phyloP scores from a whole-genome alignment of 2,888 invertebrate species.

The Elegia similella region DNA sequence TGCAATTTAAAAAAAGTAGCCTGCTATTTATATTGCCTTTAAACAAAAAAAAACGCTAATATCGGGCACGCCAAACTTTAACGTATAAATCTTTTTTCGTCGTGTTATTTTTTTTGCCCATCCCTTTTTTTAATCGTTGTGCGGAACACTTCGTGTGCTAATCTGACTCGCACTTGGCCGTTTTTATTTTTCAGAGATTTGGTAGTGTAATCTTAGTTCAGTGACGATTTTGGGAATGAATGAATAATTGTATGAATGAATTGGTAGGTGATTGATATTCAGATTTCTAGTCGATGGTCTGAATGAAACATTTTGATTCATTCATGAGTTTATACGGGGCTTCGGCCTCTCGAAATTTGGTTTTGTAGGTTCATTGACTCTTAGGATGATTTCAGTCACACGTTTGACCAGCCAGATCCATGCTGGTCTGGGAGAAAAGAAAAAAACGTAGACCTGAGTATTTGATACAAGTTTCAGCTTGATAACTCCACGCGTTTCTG shows the following conservation, averaged over 20 bases:
- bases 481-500: too few species aligned
- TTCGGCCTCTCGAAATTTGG: not conserved
- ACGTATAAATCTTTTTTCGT: not conserved
- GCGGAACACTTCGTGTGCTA: slow-evolving; percentile 14
- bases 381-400: too few species aligned
- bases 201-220: not conserved
- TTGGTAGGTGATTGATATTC: not conserved
- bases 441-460: too few species aligned
- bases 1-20: too few species aligned
- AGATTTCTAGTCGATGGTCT: not conserved
- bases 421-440: too few species aligned
- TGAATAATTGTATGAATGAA: not conserved
- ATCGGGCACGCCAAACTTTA: too few species aligned
- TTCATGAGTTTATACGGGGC: not conserved
- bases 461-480: too few species aligned
- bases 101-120: not conserved
- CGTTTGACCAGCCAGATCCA: too few species aligned
- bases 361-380: too few species aligned
- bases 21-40: too few species aligned
- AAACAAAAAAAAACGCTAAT: not conserved
- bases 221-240: not conserved
- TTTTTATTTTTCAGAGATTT: slow-evolving; percentile 10
- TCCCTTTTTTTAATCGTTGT: too few species aligned
- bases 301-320: not conserved
- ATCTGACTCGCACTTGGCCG: slow-evolving; percentile 32